Percentiles rank a stretch among this genome's conserved stretches.
phyloP scores from a whole-genome alignment of 2,888 invertebrate genomes.

The Cristatella mucedo region DNA sequence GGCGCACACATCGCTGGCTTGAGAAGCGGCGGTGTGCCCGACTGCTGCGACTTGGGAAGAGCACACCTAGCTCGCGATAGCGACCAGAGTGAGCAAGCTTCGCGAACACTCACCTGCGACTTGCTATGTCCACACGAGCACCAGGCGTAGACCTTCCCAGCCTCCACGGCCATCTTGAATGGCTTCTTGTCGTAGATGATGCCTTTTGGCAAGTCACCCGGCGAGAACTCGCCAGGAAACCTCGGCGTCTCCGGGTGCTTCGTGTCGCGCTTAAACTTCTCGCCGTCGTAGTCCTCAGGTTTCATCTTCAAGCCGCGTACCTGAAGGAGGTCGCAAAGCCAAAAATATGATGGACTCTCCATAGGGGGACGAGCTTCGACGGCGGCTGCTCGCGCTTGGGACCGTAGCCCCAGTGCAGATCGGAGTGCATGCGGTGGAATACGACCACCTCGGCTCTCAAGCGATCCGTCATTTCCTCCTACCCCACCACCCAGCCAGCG shows the following conservation, averaged over 20 bases:
- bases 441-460: no score
- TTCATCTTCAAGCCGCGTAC: no score
- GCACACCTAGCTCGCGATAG: not conserved
- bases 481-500: no score
- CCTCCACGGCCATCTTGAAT: conserved; percentile 55
- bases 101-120: conserved; percentile 44
- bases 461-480: no score
- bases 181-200: conserved; percentile 72
- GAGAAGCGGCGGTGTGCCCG: not conserved
- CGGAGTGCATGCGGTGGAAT: no score
- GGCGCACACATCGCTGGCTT: not conserved
- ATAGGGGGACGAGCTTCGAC: no score
- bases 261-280: conserved; percentile 10
- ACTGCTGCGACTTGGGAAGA: not conserved
- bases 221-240: conserved; percentile 14
- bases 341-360: no score
- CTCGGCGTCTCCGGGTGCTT: conserved; percentile 19
- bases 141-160: conserved; percentile 67
- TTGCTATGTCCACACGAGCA: conserved; percentile 85
- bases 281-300: not conserved
- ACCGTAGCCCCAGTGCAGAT: no score
- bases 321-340: no score
- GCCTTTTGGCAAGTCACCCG: conserved; percentile 45
- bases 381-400: no score
- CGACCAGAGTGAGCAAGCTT: not conserved